Evolutionary conservation across 2,113 vertebrate species (phyloP).

Genomic region (Coracopsis vasa): DNA sequence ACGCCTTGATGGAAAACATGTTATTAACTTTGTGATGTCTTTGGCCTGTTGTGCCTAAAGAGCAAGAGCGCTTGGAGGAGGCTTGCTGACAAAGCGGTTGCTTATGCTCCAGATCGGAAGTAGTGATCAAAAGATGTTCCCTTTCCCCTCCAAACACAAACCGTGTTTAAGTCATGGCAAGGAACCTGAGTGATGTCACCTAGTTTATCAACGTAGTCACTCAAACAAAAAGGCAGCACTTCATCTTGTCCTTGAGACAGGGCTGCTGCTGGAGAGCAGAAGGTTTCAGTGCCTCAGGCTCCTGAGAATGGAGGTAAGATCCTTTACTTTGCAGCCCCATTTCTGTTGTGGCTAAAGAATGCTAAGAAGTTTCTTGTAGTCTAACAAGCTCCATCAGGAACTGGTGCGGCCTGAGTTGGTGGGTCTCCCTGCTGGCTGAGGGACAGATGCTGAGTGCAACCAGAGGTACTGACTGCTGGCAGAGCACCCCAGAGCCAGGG

Average conservation of each 20-base stretch:
- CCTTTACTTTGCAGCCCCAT: background rate
- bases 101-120: background rate
- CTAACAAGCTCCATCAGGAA: background rate
- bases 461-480: background rate
- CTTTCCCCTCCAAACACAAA: background rate
- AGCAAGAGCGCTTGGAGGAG: background rate
- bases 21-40: conserved; percentile 7
- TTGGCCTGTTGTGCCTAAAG: background rate
- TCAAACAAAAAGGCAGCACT: background rate
- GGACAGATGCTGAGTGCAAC: background rate
- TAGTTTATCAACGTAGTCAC: background rate
- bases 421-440: background rate
- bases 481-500: background rate
- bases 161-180: background rate
- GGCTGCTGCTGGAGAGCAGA: background rate
- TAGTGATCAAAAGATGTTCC: background rate
- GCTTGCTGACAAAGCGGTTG: background rate
- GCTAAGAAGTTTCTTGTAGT: background rate
- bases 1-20: background rate
- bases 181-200: background rate
- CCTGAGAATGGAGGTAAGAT: conserved; percentile 34
- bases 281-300: background rate
- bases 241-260: background rate
- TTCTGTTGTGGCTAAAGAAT: background rate
- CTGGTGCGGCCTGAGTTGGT: accelerated